These are phyloP conservation scores for Nemapogon koenigi DNA, from an alignment of 2,888 invertebrate genomes.

Conservation along the genomic window DNA sequence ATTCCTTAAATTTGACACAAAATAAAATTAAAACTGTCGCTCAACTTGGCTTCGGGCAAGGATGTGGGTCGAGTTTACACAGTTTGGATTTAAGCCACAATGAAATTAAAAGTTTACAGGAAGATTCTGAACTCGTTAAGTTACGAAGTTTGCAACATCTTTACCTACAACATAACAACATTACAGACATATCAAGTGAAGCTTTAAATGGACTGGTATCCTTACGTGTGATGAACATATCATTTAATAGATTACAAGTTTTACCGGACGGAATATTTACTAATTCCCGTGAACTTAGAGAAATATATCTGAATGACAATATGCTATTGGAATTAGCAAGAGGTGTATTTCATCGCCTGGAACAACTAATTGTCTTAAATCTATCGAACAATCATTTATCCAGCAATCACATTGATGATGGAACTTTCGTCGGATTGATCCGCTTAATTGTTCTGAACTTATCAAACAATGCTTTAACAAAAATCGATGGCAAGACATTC, in stretches of 20 bases:
- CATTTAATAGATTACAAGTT: conserved; percentile 82
- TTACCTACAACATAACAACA: conserved; percentile 82
- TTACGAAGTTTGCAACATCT: conserved; percentile 81
- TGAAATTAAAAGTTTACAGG: conserved; percentile 74
- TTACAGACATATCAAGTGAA: conserved; percentile 79
- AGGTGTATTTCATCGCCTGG: conserved; percentile 82
- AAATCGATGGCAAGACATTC: conserved; percentile 84
- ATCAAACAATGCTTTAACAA: conserved; percentile 84
- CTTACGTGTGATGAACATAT: conserved; percentile 83
- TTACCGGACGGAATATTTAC: conserved; percentile 84
- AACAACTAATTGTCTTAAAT: conserved; percentile 84
- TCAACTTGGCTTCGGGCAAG: conserved; percentile 73
- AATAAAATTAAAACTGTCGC: conserved; percentile 83
- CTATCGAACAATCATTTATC: conserved; percentile 85
- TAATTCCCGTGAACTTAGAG: conserved; percentile 80
- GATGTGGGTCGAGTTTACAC: conserved; percentile 74
- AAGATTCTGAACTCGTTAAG: conserved; percentile 77
- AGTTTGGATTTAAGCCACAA: conserved; percentile 83
- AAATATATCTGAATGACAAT: conserved; percentile 86
- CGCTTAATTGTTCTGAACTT: conserved; percentile 84
- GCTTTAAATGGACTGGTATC: conserved; percentile 80
- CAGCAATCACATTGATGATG: conserved; percentile 83
- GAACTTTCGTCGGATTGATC: conserved; percentile 85
- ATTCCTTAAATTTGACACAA: conserved; percentile 82
- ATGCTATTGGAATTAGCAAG: conserved; percentile 82